These are phyloP conservation scores for Nemapogon koenigi DNA, from an alignment of 2,888 invertebrate species.

Conservation along the genomic window DNA sequence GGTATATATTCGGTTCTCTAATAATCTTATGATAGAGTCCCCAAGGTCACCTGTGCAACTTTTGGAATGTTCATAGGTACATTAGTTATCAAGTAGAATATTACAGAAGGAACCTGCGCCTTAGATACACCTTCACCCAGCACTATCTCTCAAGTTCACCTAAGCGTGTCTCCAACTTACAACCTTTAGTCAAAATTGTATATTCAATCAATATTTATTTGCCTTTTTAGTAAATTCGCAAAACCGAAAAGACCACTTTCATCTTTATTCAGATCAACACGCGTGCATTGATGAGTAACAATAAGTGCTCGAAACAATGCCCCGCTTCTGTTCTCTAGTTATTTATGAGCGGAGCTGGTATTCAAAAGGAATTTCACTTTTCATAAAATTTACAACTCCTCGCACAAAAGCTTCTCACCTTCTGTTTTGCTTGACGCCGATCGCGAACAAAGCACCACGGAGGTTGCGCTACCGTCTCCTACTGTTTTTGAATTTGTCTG, in stretches of 20 bases:
- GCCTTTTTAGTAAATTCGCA: slow-evolving; percentile 32
- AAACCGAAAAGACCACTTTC: slow-evolving; percentile 49
- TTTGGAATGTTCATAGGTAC: too few relatives aligned
- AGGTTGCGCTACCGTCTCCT: slow-evolving; percentile 60
- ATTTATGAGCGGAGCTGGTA: slow-evolving; percentile 51
- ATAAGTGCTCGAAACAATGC: slow-evolving; percentile 59
- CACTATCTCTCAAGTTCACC: too few relatives aligned
- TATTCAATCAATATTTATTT: too few relatives aligned
- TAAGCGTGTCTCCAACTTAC: too few relatives aligned
- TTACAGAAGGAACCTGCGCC: too few relatives aligned
- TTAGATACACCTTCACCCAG: too few relatives aligned
- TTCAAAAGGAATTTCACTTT: slow-evolving; percentile 66
- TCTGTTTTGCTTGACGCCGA: slow-evolving; percentile 60
- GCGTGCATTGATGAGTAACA: slow-evolving; percentile 55
- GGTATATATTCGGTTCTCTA: too few relatives aligned
- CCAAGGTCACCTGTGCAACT: too few relatives aligned
- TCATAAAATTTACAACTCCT: slow-evolving; percentile 63
- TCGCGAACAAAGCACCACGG: slow-evolving; percentile 49
- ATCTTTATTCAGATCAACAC: slow-evolving; percentile 22
- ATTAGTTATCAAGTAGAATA: too few relatives aligned
- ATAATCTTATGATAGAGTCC: too few relatives aligned
- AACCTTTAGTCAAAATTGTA: too few relatives aligned
- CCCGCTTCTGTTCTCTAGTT: slow-evolving; percentile 50
- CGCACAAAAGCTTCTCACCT: slow-evolving; percentile 56
- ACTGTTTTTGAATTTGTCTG: slow-evolving; percentile 63